Evolutionary conservation across 2,888 invertebrate species (phyloP), one percentile per base, ranked within the genome.

Genomic region (Drosophila helvetica): DNA sequence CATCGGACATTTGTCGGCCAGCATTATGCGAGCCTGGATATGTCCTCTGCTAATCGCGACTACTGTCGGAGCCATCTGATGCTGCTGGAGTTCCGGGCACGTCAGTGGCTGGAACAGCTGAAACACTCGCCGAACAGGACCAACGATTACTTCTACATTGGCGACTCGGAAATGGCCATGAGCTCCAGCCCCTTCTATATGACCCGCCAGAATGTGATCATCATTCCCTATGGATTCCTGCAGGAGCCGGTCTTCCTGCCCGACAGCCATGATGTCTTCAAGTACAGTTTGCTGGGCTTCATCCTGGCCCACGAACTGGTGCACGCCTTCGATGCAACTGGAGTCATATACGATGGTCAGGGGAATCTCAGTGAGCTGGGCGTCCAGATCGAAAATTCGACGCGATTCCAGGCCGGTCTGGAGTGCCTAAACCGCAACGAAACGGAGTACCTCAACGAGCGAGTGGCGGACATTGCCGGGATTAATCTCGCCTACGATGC

Each of bases 291-390:
- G 1, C 19, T 91, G 51, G 91, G 90, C 1, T 91, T 91, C 43
- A 66, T 90, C 3, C 63, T 91, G 3, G 77, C 86, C 1, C 91
- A 91, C 12, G 91, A 91, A 60, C 46, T 91, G 0, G 72, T 82
- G 4, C 91, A 91, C 18, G 89, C 82, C 3, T 90, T 91, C 25
- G 91, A 85, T 42, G 64, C 64, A 0, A 52, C 10, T 0, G 89
- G 90, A 0, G 19, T 91, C 0, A 0, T 10, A 0, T 77, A 58
- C 2, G 84, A 90, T 63, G 57, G 52, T 5, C 38, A 58, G 0
- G 91, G 90, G 3, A 79, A 81, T 22, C 30, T 1, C 15, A 45
- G 70, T 6, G 63, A 74, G 4, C 5, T 19, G 1, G 73, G 73
- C 3, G 0, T 1, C 0, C 46, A 64, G 4, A 90, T 90, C 7